Evolutionary conservation across 2,888 invertebrate genomes (phyloP), one percentile per base, ranked within the genome.

Genomic region (Drosophila mimetica): DNA sequence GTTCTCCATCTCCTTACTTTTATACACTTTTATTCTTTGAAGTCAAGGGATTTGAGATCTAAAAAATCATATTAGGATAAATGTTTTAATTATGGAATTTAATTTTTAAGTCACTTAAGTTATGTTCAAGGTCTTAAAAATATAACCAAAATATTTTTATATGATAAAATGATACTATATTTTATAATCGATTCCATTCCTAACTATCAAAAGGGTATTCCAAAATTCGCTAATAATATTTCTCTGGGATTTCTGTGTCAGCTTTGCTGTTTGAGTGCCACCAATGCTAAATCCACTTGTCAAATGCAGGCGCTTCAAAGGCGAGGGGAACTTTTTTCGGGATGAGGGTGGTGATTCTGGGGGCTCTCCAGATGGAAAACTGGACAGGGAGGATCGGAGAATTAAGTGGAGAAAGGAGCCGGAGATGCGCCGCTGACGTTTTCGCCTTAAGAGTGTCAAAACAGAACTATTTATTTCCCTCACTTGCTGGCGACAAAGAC

Each of bases 391-490:
- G 44, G 57, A 57, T 16, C 42, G 16, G 57, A 14, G 57, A 20
- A 59, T 34, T 59, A 37, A 16, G 51, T 30, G 42, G 37, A n/a
- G 54, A 34, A 44, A 30, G 64, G 22, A 22, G 20, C 34, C 20
- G 41, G 41, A 41, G 63, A 51, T 30, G 63, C 63, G 64, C n/a
- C 46, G 51, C 60, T 69, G 69, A 70, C 60, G 52, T 53, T 47
- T 32, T 34, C 76, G 73, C 76, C 82, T 82, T 86, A 80, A 78
- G 86, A 80, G 75, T 82, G 86, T 82, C 82, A 82, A 86, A 82
- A 82, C 86, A 86, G 76, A 82, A 82, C 82, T 82, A 82, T 82
- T 82, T 82, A 83, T 83, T 86, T 64, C 44, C 52, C 63, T 32
- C 64, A 32, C 44, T 44, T 28, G 18, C 44, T 42, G 48, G 48